These are phyloP conservation scores for Hylia prasina DNA, from an alignment of 2,113 vertebrate genomes.

Conservation along the genomic window DNA sequence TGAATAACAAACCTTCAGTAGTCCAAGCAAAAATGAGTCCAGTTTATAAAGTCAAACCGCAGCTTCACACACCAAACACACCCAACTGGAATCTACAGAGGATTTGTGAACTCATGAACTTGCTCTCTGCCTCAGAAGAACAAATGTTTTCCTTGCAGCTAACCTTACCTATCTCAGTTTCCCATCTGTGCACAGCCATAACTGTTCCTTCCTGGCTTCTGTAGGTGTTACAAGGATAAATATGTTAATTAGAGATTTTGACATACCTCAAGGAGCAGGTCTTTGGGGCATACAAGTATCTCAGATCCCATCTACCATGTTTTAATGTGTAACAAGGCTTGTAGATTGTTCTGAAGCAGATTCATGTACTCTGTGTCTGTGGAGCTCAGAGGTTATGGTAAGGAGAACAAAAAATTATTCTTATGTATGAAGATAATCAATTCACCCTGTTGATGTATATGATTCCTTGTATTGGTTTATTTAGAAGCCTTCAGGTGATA, in stretches of 20 bases:
- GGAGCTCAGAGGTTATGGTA: not conserved
- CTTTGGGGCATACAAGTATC: not conserved
- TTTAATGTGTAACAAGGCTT: not conserved
- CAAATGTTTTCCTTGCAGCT: not conserved
- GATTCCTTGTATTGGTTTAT: not conserved
- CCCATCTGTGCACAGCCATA: not conserved
- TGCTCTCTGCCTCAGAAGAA: not conserved
- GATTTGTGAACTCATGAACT: not conserved
- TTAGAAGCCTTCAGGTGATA: not conserved
- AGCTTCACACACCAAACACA: not conserved
- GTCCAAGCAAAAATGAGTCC: not conserved
- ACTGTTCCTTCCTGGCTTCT: not conserved
- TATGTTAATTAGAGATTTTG: not conserved
- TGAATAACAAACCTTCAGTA: not conserved
- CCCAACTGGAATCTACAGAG: not conserved
- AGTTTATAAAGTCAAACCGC: not conserved
- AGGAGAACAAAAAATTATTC: not conserved
- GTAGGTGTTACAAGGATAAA: not conserved
- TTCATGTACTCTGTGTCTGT: not conserved
- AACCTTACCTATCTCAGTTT: not conserved
- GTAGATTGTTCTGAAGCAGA: not conserved
- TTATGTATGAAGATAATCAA: not conserved
- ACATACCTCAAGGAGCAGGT: not conserved
- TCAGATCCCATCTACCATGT: not conserved
- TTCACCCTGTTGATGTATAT: not conserved